Percentiles rank a stretch among this genome's conserved stretches.
Conservation (phyloP, 2,888 invertebrate genomes). For the Lithosia quadra region DNA sequence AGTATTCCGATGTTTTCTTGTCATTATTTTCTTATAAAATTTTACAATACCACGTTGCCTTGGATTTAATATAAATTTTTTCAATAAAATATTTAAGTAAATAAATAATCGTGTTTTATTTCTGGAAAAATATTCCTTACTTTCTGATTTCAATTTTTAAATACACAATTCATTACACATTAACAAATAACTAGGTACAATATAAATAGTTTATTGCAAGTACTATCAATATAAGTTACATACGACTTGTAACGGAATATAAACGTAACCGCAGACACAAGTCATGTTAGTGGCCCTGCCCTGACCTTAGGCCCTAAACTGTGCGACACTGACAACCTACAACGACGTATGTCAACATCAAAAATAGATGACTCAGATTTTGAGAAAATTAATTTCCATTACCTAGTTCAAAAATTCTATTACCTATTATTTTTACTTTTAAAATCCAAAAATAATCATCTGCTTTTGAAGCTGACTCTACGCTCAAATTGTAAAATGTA, state of each 20-base stretch:
- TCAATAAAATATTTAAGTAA: constrained; percentile 86
- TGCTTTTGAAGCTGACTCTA: too few species aligned
- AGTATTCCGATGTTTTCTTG: constrained; percentile 60
- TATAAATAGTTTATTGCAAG: background rate
- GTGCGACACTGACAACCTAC: too few species aligned
- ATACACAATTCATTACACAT: constrained; percentile 6
- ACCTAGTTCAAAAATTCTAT: too few species aligned
- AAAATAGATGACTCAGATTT: too few species aligned
- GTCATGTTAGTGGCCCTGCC: too few species aligned
- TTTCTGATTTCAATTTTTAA: constrained; percentile 18
- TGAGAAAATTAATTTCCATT: too few species aligned
- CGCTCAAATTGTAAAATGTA: too few species aligned
- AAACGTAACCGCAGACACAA: background rate
- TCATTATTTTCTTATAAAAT: constrained; percentile 76
- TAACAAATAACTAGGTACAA: background rate
- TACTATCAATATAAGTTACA: background rate
- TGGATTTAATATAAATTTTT: constrained; percentile 85
- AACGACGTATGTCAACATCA: too few species aligned
- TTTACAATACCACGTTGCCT: constrained; percentile 87
- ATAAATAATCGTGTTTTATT: constrained; percentile 73
- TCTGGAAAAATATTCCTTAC: constrained; percentile 33
- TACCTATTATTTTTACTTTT: too few species aligned
- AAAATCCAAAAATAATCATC: too few species aligned
- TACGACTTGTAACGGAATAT: background rate
- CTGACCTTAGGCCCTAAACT: too few species aligned